These are phyloP conservation scores for Clarias magur DNA, from an alignment of 2,113 vertebrate species.

Conservation along the genomic window DNA sequence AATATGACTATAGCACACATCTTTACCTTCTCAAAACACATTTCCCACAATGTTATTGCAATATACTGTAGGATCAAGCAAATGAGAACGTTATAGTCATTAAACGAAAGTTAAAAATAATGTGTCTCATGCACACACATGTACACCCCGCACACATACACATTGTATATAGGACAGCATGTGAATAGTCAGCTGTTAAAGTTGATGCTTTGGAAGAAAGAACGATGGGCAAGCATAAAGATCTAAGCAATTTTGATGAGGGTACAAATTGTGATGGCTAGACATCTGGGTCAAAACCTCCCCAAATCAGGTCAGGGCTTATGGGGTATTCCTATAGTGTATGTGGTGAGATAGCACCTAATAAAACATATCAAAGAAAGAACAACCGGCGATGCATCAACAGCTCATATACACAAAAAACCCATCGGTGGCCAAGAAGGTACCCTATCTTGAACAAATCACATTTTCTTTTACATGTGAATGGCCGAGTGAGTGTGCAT, in stretches of 20 bases:
- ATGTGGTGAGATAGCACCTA: too few species aligned
- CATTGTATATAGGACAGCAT: not conserved
- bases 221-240: not conserved
- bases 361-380: too few species aligned
- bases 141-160: not conserved
- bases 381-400: too few species aligned
- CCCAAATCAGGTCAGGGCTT: not conserved
- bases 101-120: not conserved
- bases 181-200: not conserved
- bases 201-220: not conserved
- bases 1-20: constrained; percentile 18
- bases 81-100: constrained; percentile 4
- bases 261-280: not conserved
- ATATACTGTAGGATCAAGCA: not conserved
- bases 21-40: constrained; percentile 2
- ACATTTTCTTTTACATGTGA: too few species aligned
- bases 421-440: too few species aligned
- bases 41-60: constrained; percentile 16
- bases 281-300: not conserved
- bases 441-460: too few species aligned
- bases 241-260: not conserved
- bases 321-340: too few species aligned
- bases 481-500: too few species aligned
- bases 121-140: not conserved
- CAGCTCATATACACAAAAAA: too few species aligned